Conservation (phyloP, 2,888 invertebrate genomes). For the Athripsodes cinereus region DNA sequence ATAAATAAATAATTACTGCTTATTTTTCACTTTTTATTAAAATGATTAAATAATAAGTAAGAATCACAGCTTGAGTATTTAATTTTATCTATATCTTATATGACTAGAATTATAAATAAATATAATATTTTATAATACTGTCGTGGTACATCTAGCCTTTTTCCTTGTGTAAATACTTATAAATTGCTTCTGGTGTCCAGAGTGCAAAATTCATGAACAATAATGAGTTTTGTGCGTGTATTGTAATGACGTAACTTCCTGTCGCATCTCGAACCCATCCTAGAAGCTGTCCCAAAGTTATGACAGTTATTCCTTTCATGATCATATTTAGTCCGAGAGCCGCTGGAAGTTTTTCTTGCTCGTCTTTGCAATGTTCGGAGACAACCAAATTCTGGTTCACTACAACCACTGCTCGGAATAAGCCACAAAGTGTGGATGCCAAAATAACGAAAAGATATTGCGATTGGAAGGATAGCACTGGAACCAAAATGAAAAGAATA, state of each 20-base stretch:
- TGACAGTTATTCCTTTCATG: slow-evolving; percentile 61
- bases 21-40: no score
- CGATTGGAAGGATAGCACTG: slow-evolving; percentile 58
- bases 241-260: slow-evolving; percentile 55
- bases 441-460: slow-evolving; percentile 46
- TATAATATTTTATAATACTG: no score
- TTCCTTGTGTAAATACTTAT: slow-evolving; percentile 6
- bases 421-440: slow-evolving; percentile 59
- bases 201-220: slow-evolving; percentile 28
- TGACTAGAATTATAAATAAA: no score
- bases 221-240: slow-evolving; percentile 56
- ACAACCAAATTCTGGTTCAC: slow-evolving; percentile 66
- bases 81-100: no score
- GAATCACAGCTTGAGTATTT: no score
- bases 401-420: slow-evolving; percentile 66
- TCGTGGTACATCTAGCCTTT: background rate
- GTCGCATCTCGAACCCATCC: slow-evolving; percentile 64
- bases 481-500: slow-evolving; percentile 30
- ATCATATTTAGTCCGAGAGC: slow-evolving; percentile 70
- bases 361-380: slow-evolving; percentile 52
- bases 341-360: slow-evolving; percentile 48
- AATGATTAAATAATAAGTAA: no score
- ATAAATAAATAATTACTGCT: no score
- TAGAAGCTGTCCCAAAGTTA: slow-evolving; percentile 57
- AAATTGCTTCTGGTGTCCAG: slow-evolving; percentile 9